phyloP scores from a whole-genome alignment of 2,888 invertebrate genomes.

The Oligia strigilis region DNA sequence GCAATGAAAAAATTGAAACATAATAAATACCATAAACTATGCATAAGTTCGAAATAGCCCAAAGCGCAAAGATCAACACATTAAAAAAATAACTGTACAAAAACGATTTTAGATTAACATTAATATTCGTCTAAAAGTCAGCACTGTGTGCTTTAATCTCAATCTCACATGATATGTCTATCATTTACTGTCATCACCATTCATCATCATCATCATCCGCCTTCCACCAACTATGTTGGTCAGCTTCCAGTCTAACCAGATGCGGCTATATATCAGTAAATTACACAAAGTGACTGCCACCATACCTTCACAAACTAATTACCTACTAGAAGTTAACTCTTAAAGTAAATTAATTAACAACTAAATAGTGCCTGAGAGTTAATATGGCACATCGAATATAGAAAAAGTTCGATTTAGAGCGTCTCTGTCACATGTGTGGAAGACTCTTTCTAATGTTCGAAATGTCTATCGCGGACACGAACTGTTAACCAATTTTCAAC shows the following conservation, averaged over 20 bases:
- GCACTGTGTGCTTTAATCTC: constrained; percentile 63
- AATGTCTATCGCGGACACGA: background rate
- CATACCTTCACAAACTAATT: background rate
- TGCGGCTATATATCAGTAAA: constrained; percentile 6
- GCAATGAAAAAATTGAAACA: background rate
- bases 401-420: background rate
- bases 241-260: constrained; percentile 18
- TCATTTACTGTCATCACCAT: constrained; percentile 17
- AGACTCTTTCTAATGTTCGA: background rate
- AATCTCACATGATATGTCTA: constrained; percentile 60
- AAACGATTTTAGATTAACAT: constrained; percentile 42
- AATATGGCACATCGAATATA: background rate
- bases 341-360: constrained; percentile 18
- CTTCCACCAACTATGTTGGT: constrained; percentile 49
- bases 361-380: background rate
- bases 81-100: constrained; percentile 42
- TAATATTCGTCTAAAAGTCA: constrained; percentile 55
- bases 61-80: constrained; percentile 15
- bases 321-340: background rate
- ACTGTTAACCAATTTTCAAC: background rate
- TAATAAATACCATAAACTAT: background rate
- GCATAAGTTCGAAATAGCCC: constrained; percentile 9
- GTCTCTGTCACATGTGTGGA: background rate
- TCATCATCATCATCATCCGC: constrained; percentile 13
- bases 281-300: background rate